Evolutionary conservation across 2,797 vertebrate species (phyloP).

Genomic region (Lutjanus argentimaculatus): DNA sequence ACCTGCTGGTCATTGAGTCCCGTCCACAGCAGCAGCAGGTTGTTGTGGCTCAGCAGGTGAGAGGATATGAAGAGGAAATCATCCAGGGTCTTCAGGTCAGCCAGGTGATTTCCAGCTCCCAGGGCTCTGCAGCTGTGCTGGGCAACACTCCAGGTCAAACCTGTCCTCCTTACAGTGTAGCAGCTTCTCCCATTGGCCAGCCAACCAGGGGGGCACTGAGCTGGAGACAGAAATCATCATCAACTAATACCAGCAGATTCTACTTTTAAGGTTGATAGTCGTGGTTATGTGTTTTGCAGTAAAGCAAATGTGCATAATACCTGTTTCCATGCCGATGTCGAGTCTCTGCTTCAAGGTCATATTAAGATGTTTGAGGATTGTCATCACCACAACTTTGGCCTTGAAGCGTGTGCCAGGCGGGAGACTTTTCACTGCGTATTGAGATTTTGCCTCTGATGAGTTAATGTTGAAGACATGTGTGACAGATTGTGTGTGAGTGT

Average conservation of each 20-base stretch:
- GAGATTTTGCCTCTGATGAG: slow-evolving; percentile 51
- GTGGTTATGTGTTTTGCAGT: background rate
- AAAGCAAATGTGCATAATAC: slow-evolving; percentile 70
- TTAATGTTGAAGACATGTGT: slow-evolving; percentile 44
- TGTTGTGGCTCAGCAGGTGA: slow-evolving; percentile 81
- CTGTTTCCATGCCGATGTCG: slow-evolving; percentile 87
- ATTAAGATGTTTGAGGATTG: slow-evolving; percentile 72
- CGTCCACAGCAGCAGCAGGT: slow-evolving; percentile 89
- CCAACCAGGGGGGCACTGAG: slow-evolving; percentile 88
- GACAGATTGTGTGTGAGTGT: slow-evolving; percentile 50
- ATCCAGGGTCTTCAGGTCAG: slow-evolving; percentile 84
- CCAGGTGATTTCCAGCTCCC: slow-evolving; percentile 84
- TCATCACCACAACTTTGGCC: slow-evolving; percentile 83
- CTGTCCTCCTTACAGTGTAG: slow-evolving; percentile 81
- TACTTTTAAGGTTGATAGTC: slow-evolving; percentile 5
- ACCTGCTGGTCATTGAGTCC: slow-evolving; percentile 90
- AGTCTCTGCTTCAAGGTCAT: slow-evolving; percentile 86
- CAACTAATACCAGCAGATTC: background rate
- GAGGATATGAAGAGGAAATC: slow-evolving; percentile 86
- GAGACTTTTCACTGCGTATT: slow-evolving; percentile 83
- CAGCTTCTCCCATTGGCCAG: slow-evolving; percentile 87
- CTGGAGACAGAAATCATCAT: slow-evolving; percentile 74
- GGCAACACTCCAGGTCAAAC: slow-evolving; percentile 85
- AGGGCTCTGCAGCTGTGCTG: slow-evolving; percentile 76
- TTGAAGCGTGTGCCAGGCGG: slow-evolving; percentile 82